Percentiles rank a stretch among this genome's conserved stretches.
Evolutionary conservation across 2,113 vertebrate genomes (phyloP).

Genomic region (Spheniscus mendiculus): DNA sequence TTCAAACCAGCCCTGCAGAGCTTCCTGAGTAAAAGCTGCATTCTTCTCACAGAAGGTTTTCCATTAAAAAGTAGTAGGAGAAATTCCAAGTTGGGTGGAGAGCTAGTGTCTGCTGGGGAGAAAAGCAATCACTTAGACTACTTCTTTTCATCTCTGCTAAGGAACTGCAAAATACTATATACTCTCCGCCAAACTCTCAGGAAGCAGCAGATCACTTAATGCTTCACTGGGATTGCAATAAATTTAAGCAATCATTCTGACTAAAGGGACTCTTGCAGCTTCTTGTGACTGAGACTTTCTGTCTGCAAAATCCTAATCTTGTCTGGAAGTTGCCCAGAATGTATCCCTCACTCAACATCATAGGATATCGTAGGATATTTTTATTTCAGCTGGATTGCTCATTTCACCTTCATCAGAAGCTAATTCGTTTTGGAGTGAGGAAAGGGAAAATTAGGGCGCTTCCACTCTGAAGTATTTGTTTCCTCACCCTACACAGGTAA

Average conservation of each 20-base stretch:
- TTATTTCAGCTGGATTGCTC: not conserved
- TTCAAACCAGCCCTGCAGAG: not conserved
- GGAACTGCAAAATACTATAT: not conserved
- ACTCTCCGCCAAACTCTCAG: not conserved
- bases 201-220: not conserved
- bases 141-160: not conserved
- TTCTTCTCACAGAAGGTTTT: not conserved
- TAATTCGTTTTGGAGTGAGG: not conserved
- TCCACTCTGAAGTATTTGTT: not conserved
- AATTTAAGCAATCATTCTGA: not conserved
- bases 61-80: not conserved
- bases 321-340: not conserved
- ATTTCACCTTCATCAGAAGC: not conserved
- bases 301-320: not conserved
- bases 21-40: not conserved
- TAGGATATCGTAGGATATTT: not conserved
- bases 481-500: not conserved
- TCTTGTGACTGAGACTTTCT: not conserved
- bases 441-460: not conserved
- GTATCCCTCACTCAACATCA: not conserved
- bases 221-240: not conserved
- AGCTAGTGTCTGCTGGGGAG: not conserved
- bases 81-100: not conserved
- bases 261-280: not conserved
- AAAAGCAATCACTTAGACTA: not conserved